Evolutionary conservation across 2,888 invertebrate genomes (phyloP), one percentile per base, ranked within the genome.

Genomic region (Oasisia sp.): DNA sequence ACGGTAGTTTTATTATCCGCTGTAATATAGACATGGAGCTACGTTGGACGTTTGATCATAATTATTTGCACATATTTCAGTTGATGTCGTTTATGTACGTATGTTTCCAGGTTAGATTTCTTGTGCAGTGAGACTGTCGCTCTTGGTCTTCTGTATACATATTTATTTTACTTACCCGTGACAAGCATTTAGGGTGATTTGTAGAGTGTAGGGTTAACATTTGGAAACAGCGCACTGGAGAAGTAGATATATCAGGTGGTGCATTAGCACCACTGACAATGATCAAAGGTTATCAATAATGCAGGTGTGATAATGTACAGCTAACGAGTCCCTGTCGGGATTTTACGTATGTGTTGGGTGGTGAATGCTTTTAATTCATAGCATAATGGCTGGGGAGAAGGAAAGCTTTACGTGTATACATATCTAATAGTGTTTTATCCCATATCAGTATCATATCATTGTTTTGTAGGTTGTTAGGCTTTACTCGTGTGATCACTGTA

Each of bases 81-180:
- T 74, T 74, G 8, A 74, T 74, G 9, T 50, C 50, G 50, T 50
- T 50, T 50, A 50, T 14, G 50, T 50, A 74, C 74, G 11, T 56
- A n/a, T 74, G n/a, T 74, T 74, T 74, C 74, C 27, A 27, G 74
- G 19, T 74, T 74, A 74, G 74, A 74, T 74, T 74, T 27, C 19
- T 19, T 19, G 27, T n/a, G 74, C 74, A 19, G 74, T 74, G 14
- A 27, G 74, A 74, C n/a, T 27, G 14, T 74, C 74, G 1, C 74
- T 74, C 74, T 74, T 27, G 19, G 27, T 74, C 74, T 19, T 27
- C 19, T 74, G 74, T 74, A 74, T 27, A 74, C 74, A 74, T 74
- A 74, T 74, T 74, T 74, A 74, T 74, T 74, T 74, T 74, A 74
- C n/a, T 74, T n/a, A n/a, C 74, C 74, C 74, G 27, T 74, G 74